phyloP scores from a whole-genome alignment of 2,888 invertebrate species.

The Oxycera nigricornis region DNA sequence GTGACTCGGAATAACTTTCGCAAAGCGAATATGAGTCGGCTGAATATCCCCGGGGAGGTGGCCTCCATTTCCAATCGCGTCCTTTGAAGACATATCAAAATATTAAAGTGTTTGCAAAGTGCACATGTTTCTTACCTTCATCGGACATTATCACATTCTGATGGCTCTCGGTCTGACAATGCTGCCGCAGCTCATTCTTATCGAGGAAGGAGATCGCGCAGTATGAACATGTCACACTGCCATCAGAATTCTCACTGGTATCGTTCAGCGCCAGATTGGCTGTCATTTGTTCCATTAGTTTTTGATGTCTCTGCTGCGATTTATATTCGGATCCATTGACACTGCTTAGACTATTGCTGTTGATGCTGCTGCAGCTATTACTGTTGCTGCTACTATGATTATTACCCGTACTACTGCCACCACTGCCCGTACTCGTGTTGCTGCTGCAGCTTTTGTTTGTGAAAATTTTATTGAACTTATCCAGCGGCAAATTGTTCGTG shows the following conservation, averaged over 20 bases:
- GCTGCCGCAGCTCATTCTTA: constrained; percentile 65
- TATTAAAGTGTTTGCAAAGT: too few relatives aligned
- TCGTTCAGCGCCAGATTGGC: constrained; percentile 43
- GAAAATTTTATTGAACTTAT: constrained; percentile 59
- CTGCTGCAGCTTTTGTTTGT: constrained; percentile 54
- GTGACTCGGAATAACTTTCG: constrained; percentile 66
- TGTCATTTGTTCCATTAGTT: constrained; percentile 36
- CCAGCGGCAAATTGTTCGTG: constrained; percentile 59
- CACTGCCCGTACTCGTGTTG: constrained; percentile 43
- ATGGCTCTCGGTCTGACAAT: constrained; percentile 70
- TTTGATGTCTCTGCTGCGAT: constrained; percentile 42
- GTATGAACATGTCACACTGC: constrained; percentile 64
- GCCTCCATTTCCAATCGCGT: constrained; percentile 72
- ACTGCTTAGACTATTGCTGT: constrained; percentile 46
- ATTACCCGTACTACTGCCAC: constrained; percentile 49
- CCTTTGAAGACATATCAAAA: too few relatives aligned
- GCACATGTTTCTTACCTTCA: constrained; percentile 67
- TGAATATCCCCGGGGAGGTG: constrained; percentile 73
- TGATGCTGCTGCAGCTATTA: constrained; percentile 38
- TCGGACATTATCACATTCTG: constrained; percentile 73
- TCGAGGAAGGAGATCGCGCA: constrained; percentile 66
- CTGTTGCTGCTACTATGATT: constrained; percentile 33
- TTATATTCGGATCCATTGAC: constrained; percentile 31
- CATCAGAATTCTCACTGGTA: constrained; percentile 49
- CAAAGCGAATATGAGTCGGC: constrained; percentile 71